Percentiles rank a stretch among this genome's conserved stretches.
Conservation (phyloP, 2,888 invertebrate genomes). For the Girardia tigrina region DNA sequence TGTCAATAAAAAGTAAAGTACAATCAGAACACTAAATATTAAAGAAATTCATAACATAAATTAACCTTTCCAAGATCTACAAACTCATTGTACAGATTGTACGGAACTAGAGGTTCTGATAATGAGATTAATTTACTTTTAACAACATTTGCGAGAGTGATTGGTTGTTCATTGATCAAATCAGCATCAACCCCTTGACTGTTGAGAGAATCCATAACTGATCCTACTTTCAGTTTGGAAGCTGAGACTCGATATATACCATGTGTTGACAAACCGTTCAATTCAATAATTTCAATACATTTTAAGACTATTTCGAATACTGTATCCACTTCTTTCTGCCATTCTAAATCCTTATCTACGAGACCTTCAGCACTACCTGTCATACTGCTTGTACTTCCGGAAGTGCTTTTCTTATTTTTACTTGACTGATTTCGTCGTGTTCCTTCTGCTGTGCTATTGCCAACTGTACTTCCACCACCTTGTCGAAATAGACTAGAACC, state of each 20-base stretch:
- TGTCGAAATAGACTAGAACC: conserved; percentile 35
- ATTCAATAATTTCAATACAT: not conserved
- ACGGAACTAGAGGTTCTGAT: conserved; percentile 33
- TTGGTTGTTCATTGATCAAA: conserved; percentile 32
- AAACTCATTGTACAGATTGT: conserved; percentile 34
- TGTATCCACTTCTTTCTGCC: conserved; percentile 1
- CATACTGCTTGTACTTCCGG: not conserved
- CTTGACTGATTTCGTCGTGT: not conserved
- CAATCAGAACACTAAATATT: too few species aligned
- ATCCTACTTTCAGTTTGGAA: conserved; percentile 34
- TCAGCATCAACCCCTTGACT: conserved; percentile 27
- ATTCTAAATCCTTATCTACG: not conserved
- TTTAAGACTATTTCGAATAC: conserved; percentile 2
- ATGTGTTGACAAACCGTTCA: conserved; percentile 24
- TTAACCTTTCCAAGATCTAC: conserved; percentile 35
- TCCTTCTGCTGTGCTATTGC: not conserved
- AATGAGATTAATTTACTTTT: conserved; percentile 35
- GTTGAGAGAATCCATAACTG: conserved; percentile 10
- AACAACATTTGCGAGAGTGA: conserved; percentile 34
- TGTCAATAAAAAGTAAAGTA: too few species aligned
- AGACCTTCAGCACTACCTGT: not conserved
- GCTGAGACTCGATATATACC: conserved; percentile 37
- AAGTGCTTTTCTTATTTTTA: conserved; percentile 3
- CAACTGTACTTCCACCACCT: not conserved
- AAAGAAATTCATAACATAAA: too few species aligned